phyloP scores from a whole-genome alignment of 2,113 vertebrate species.

The Apteryx mantelli region DNA sequence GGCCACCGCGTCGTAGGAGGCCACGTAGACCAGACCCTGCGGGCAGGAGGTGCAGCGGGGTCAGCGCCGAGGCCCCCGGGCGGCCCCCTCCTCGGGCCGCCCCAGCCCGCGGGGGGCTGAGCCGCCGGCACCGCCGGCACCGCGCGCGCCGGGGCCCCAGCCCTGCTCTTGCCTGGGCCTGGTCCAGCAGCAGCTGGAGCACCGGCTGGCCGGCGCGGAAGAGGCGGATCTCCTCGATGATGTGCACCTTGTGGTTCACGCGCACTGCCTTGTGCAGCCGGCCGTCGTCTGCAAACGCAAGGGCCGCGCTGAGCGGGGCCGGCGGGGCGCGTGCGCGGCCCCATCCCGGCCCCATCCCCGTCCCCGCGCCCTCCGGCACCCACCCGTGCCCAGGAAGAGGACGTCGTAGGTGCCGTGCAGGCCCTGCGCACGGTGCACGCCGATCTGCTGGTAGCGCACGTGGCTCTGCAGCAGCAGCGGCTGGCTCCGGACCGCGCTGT shows the following conservation, averaged over 20 bases:
- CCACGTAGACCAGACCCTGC: conserved; percentile 87
- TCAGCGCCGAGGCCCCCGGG: background rate
- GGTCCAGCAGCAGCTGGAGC: conserved; percentile 89
- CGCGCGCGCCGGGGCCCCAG: background rate
- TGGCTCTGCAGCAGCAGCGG: conserved; percentile 86
- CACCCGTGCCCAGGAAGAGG: conserved; percentile 93
- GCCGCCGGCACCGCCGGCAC: no score
- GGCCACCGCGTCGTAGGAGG: conserved; percentile 83
- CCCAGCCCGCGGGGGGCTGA: background rate
- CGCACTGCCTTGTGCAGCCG: conserved; percentile 90
- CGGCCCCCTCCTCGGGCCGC: no score
- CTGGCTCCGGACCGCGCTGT: conserved; percentile 86
- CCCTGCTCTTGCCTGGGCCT: background rate
- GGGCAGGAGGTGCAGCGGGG: fast-evolving
- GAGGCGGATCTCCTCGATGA: conserved; percentile 90
- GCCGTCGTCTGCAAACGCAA: conserved; percentile 84
- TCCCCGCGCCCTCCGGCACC: fast-evolving
- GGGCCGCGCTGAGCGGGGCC: fast-evolving
- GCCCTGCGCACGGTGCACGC: conserved; percentile 80
- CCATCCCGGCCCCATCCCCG: fast-evolving
- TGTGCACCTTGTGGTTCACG: conserved; percentile 79
- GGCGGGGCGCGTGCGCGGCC: fast-evolving
- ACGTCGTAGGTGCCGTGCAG: conserved; percentile 81
- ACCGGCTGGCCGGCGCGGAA: conserved; percentile 83
- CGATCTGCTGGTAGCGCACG: conserved; percentile 88